A percentile compares a stretch with the other conserved stretches of the same genome.
Conservation (phyloP, 2,888 invertebrate genomes). For the Oligia fasciuncula region DNA sequence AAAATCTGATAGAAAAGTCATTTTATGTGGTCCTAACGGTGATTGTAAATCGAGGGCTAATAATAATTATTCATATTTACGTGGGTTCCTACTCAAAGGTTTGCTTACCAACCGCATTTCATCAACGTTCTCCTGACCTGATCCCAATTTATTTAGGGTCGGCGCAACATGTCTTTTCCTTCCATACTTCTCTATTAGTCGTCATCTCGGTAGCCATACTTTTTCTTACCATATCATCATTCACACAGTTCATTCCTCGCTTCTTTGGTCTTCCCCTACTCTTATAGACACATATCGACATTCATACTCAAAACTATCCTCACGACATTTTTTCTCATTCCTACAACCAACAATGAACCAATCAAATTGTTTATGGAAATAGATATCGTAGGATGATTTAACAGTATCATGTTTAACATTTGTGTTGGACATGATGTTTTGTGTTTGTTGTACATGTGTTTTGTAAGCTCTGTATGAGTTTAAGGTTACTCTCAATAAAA, state of each 20-base stretch:
- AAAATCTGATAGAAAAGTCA: neutral
- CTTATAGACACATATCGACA: neutral
- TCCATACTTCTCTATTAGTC: neutral
- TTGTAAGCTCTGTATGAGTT: too few species aligned
- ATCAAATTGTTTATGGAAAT: slow-evolving; percentile 32
- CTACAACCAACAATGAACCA: neutral
- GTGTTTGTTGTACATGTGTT: too few species aligned
- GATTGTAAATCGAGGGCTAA: neutral
- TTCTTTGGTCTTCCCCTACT: neutral
- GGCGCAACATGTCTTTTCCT: neutral
- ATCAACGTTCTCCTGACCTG: too few species aligned
- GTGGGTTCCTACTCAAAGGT: neutral
- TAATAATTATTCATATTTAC: neutral
- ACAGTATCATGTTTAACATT: slow-evolving; percentile 12
- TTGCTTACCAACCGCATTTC: slow-evolving; percentile 4
- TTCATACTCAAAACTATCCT: neutral
- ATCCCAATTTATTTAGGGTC: too few species aligned
- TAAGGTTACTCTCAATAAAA: too few species aligned
- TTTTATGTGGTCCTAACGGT: neutral
- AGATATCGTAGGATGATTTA: neutral
- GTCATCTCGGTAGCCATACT: neutral
- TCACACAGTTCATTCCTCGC: neutral
- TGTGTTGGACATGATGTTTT: too few species aligned
- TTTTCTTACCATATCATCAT: neutral
- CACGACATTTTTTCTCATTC: neutral